phyloP scores from a whole-genome alignment of 2,113 vertebrate genomes.

The Grammomys dolichurus region DNA sequence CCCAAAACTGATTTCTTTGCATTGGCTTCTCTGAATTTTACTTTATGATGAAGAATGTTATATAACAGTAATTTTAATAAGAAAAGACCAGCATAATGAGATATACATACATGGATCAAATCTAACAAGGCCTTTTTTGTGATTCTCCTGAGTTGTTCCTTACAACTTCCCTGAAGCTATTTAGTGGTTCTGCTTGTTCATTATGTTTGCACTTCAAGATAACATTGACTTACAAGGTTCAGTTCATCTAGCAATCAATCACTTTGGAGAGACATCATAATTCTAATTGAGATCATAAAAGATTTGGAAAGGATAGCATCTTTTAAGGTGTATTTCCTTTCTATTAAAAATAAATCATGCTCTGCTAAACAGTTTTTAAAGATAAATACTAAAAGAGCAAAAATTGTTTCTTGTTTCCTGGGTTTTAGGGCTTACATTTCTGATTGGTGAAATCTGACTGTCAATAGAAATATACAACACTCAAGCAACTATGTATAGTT shows the following conservation, averaged over 20 bases:
- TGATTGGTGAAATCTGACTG: neutral
- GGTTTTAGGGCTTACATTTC: neutral
- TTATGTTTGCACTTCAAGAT: constrained; percentile 70
- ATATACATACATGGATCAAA: neutral
- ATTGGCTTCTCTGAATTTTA: neutral
- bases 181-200: constrained; percentile 65
- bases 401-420: neutral
- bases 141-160: constrained; percentile 52
- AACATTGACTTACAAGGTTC: constrained; percentile 65
- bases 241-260: constrained; percentile 66
- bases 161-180: constrained; percentile 44
- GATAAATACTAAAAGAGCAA: neutral
- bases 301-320: neutral
- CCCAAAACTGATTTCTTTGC: neutral
- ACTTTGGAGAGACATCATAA: constrained; percentile 41
- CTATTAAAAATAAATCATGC: constrained; percentile 6
- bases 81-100: neutral
- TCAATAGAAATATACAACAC: neutral
- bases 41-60: constrained; percentile 32
- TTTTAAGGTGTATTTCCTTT: constrained; percentile 41
- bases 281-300: constrained; percentile 61
- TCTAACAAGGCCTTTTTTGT: constrained; percentile 28
- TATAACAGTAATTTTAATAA: constrained; percentile 38
- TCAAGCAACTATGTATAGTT: neutral
- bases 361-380: constrained; percentile 38